A percentile compares a stretch with the other conserved stretches of the same genome.
Conservation (phyloP, 2,797 vertebrate genomes). For the Malurus leucopterus region DNA sequence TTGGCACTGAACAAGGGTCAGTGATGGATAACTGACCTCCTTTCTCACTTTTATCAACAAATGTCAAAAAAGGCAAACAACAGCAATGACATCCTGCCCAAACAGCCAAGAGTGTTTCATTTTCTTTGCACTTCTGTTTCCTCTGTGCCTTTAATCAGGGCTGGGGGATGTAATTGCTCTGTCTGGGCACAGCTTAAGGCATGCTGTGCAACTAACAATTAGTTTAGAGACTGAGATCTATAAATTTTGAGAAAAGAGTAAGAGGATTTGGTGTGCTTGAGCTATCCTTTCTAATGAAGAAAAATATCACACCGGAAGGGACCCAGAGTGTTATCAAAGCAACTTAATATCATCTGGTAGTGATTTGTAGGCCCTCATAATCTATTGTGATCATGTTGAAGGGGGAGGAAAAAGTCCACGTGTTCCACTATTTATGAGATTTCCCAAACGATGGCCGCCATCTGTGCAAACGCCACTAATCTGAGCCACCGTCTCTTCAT, state of each 20-base stretch:
- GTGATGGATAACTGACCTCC: conserved; percentile 58
- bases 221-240: conserved; percentile 81
- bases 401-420: conserved; percentile 56
- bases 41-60: conserved; percentile 53
- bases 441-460: conserved; percentile 79
- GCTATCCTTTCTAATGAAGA: conserved; percentile 79
- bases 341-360: conserved; percentile 85
- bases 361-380: conserved; percentile 82
- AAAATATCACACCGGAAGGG: conserved; percentile 81
- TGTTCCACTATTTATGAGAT: conserved; percentile 77
- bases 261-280: conserved; percentile 73
- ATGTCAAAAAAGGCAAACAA: conserved; percentile 55
- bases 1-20: conserved; percentile 41
- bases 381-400: conserved; percentile 78
- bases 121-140: conserved; percentile 81
- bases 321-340: conserved; percentile 80
- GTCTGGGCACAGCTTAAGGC: conserved; percentile 77
- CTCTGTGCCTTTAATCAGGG: conserved; percentile 81
- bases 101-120: conserved; percentile 83
- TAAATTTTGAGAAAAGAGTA: conserved; percentile 76
- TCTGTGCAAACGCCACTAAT: conserved; percentile 82
- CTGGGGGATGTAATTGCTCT: conserved; percentile 85
- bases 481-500: conserved; percentile 66
- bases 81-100: conserved; percentile 81
- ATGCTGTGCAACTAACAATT: conserved; percentile 80